Conservation (phyloP, 2,888 invertebrate genomes). For the Tipula confusa region DNA sequence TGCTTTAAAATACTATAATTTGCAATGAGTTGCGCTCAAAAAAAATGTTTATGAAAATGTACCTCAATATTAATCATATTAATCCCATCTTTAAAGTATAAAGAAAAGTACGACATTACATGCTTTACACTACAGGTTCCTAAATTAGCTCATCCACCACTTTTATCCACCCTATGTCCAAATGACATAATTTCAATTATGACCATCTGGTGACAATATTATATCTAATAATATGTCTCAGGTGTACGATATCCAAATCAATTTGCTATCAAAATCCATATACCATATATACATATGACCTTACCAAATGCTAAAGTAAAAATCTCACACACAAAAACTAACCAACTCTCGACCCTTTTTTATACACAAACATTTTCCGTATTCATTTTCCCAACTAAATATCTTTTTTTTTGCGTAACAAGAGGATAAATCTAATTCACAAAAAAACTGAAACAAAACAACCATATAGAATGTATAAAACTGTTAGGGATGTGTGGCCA, state of each 20-base stretch:
- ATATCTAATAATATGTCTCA: neutral
- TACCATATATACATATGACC: neutral
- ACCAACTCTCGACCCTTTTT: conserved; percentile 5
- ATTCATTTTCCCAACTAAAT: neutral
- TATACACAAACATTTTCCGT: neutral
- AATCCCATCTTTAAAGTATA: no score
- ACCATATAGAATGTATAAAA: neutral
- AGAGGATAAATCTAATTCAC: conserved; percentile 27
- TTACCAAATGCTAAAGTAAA: conserved; percentile 3
- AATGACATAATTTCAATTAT: neutral
- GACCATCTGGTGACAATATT: neutral
- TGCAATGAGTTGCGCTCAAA: no score
- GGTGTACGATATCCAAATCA: neutral
- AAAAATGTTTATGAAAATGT: no score
- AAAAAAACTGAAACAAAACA: neutral
- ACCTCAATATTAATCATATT: no score
- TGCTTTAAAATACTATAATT: no score
- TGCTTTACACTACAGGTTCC: no score
- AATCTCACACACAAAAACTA: conserved; percentile 9
- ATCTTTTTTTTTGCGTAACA: neutral
- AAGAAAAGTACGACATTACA: no score
- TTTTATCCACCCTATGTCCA: neutral
- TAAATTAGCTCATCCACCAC: neutral
- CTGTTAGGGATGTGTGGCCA: conserved; percentile 29
- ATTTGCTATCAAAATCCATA: neutral